Conservation (phyloP, 2,113 vertebrate species). For the Strix aluco region DNA sequence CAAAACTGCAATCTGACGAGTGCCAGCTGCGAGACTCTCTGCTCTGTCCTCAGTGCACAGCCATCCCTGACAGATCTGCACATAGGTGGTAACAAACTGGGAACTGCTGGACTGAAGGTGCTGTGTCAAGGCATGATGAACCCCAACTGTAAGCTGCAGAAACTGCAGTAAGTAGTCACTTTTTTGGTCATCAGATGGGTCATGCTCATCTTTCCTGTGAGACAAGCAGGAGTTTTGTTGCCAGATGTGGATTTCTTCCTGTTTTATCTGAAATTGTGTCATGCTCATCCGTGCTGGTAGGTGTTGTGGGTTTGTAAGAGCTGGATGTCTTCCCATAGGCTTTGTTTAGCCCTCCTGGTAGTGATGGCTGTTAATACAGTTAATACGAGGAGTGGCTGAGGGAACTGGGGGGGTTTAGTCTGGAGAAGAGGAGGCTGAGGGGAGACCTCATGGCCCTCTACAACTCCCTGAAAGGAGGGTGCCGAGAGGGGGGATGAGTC, state of each 20-base stretch:
- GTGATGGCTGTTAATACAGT: background rate
- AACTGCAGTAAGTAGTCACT: constrained; percentile 69
- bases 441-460: too few relatives aligned
- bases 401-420: too few relatives aligned
- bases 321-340: background rate
- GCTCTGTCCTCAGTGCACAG: background rate
- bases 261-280: background rate
- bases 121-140: constrained; percentile 74
- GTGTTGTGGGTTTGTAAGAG: background rate
- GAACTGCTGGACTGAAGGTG: constrained; percentile 63
- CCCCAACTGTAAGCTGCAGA: constrained; percentile 70
- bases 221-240: background rate
- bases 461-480: too few relatives aligned
- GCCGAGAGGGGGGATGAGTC: too few relatives aligned
- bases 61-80: constrained; percentile 62
- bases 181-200: background rate
- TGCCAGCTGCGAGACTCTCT: constrained; percentile 60
- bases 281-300: background rate
- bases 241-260: background rate
- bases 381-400: too few relatives aligned
- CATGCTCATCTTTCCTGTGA: background rate
- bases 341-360: background rate
- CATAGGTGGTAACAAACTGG: constrained; percentile 67
- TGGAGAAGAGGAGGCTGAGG: too few relatives aligned
- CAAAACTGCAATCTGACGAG: constrained; percentile 70